These are phyloP conservation scores for Tanypteryx hageni DNA, from an alignment of 2,888 invertebrate genomes.

Conservation along the genomic window DNA sequence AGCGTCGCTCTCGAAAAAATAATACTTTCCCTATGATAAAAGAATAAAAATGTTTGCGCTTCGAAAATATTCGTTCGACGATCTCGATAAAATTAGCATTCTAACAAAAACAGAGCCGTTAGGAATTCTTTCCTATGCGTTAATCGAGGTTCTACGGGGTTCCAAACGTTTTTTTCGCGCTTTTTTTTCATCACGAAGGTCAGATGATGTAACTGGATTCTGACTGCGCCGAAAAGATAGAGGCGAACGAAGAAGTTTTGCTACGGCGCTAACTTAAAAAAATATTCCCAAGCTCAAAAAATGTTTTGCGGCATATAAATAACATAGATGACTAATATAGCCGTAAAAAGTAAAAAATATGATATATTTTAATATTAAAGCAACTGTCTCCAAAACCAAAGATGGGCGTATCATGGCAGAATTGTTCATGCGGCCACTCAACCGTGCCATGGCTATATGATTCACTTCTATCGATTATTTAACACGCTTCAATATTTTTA, in stretches of 20 bases:
- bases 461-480: no score
- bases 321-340: no score
- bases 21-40: neutral
- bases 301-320: no score
- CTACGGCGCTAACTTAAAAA: neutral
- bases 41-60: neutral
- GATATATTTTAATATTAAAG: no score
- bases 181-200: neutral
- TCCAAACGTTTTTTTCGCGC: neutral
- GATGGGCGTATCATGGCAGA: no score
- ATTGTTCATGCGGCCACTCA: no score
- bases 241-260: neutral
- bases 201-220: neutral
- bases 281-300: neutral
- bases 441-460: no score
- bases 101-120: conserved; percentile 47
- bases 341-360: no score
- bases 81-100: conserved; percentile 33
- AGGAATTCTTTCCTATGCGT: conserved; percentile 33
- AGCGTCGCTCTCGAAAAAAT: no score
- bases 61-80: neutral
- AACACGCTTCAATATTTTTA: no score
- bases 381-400: no score
- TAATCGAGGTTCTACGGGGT: conserved; percentile 36
- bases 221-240: neutral